Percentiles rank a stretch among this genome's conserved stretches.
phyloP scores from a whole-genome alignment of 2,113 vertebrate genomes.

The Ciconia boyciana region DNA sequence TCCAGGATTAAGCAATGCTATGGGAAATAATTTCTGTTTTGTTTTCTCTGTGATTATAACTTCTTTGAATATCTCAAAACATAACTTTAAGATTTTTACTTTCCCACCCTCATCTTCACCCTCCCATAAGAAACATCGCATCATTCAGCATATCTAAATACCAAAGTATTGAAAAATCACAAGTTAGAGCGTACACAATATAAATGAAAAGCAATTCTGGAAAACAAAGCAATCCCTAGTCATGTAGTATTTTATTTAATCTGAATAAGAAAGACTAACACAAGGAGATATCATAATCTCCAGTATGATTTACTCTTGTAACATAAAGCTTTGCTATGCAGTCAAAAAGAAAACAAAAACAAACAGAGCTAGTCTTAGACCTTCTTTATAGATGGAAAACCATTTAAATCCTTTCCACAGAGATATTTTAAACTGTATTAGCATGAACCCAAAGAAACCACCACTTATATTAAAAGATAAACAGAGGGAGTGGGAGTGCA shows the following conservation, averaged over 20 bases:
- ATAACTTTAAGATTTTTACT: background rate
- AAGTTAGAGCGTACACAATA: background rate
- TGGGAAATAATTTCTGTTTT: background rate
- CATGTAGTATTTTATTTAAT: background rate
- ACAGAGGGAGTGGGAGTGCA: fast-evolving
- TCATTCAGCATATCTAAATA: background rate
- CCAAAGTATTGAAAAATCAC: background rate
- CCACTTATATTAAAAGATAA: background rate
- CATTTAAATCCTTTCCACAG: background rate
- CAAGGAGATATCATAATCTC: background rate
- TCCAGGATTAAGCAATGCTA: background rate
- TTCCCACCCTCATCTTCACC: background rate
- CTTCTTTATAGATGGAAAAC: background rate
- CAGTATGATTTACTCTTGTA: background rate
- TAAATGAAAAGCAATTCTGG: background rate
- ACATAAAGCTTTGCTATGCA: background rate
- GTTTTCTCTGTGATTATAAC: background rate
- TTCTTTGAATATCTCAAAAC: background rate
- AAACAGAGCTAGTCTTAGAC: background rate
- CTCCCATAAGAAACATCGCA: background rate
- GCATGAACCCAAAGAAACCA: background rate
- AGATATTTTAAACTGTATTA: background rate
- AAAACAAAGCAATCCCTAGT: background rate
- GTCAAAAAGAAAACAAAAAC: background rate
- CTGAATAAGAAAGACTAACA: background rate